Evolutionary conservation across 1,140 invertebrate species (phyloP), one percentile per base, ranked within the genome.

Genomic region (Bombus ignitus): DNA sequence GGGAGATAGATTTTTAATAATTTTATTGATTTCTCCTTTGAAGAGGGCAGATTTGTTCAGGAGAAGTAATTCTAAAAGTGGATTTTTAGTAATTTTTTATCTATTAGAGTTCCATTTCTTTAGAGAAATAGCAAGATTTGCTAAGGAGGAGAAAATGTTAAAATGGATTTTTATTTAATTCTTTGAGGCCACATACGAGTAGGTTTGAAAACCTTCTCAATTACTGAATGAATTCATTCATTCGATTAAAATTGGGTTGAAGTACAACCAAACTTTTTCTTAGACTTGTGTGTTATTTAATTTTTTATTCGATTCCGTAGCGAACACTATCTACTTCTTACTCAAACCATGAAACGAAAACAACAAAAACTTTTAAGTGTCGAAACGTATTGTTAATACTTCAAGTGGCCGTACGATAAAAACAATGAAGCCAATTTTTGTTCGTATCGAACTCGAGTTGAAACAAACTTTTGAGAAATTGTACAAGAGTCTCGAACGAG

Each of bases 371-470:
- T 77, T 62, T 62, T 9, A 77, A 62, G 42, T 77, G n/a, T 65
- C 37, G 75, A 42, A 32, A 9, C 59, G 28, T 28, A 62, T 77
- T 62, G 75, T 77, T 77, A 77, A 28, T 25, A 59, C 62, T 77
- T 62, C 8, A 25, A 76, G 57, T 44, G 57, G 1, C 10, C 22
- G 4, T 32, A n/a, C 25, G 28, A 9, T 8, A 25, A 5, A 53
- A 79, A 18, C 77, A 68, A 28, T 42, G 18, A 37, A 18, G 3
- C 77, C 35, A 79, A 70, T 47, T 66, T 79, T 47, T 28, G 5
- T 28, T 37, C 25, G 32, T 32, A 18, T 28, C 42, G 37, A 68
- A 44, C 65, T 39, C 15, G 28, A 66, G 65, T 15, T 13, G 28
- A n/a, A 47, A n/a, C 22, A 77, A 62, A 77, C 25, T 79, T 79